Base-by-base conservation (phyloP, 2,113 vertebrate genomes). In the Oxyura jamaicensis region DNA sequence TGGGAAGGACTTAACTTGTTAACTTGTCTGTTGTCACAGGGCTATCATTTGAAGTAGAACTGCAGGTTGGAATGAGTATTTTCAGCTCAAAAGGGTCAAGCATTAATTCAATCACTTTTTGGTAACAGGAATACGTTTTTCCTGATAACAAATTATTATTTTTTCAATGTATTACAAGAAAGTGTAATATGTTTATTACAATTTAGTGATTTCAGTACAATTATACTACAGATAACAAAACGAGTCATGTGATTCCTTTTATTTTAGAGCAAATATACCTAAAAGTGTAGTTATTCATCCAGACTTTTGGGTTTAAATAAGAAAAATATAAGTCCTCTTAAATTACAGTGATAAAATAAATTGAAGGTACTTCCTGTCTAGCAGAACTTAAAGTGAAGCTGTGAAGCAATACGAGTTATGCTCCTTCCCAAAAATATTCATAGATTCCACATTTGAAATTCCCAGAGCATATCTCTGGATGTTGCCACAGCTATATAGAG, bases 391-490 rank as follows among this genome's bases (percentile, higher is more conserved):
- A 90, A 87, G 48, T 2, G 26, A 83, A 83, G 35, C 21, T 14
- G 9, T 74, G 62, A 71, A 87, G 80, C 36, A 86, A 75, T 5
- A 83, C 31, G 33, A 88, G 74, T 68, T 68, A 41, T 72, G 31
- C 11, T 85, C 22, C 25, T 88, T 83, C 66, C 63, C 72, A 20
- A 80, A 91, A 83, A 80, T 93, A 94, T 83, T 90, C 67, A 80
- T 6, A 33, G 58, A 42, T 3, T 11, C 58, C 62, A 67, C 36
- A 46, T 88, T 83, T 91, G 79, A 80, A 85, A 91, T 76, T 91
- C 72, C 85, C 90, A 79, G 48, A 85, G 63, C 11, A 0, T 39
- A 31, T 66, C 67, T 50, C 28, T 85, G 78, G 44, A 8, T 80
- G 71, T 14, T 68, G 44, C 84, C 35, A 53, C 2, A 67, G 91